Evolutionary conservation across 2,113 vertebrate species (phyloP), one percentile per base, ranked within the genome.

Genomic region (Dromas ardeola): DNA sequence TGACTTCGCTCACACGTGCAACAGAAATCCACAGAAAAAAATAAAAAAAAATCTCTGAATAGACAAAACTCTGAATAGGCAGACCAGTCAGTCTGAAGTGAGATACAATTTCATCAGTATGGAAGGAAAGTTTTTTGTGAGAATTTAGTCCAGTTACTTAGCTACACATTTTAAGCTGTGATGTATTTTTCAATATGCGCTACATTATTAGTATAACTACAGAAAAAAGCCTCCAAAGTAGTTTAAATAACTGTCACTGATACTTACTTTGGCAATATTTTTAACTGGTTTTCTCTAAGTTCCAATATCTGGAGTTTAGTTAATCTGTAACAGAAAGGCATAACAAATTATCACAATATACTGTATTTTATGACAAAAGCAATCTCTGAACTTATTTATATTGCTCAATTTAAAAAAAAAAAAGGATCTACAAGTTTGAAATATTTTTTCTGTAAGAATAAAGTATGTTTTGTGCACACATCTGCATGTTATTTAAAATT

Each of bases 251-350:
- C 61, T 17, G 81, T 45, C 20, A 86, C 29, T 13, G 43, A 73
- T 85, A 98, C 99, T 98, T 98, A 99, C 99, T 99, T 99, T 98
- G 99, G 99, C 98, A 99, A 98, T 98, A 99, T 99, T 98, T 99
- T 99, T 92, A 99, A 97, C 98, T 99, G 99, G 97, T 99, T 99
- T 98, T 99, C 99, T 97, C 99, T 98, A 96, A 99, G 98, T 97
- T 99, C 99, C 98, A 99, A 91, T 94, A 99, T 99, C 97, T 99
- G 99, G 76, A 99, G 98, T 97, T 99, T 99, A 69, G 98, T 99
- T 97, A 99, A 97, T 97, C 99, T 99, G 97, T 85, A 91, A 79
- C 55, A 94, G 56, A 89, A 81, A 80, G 30, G 71, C 13, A 67
- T 36, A 90, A 78, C 0, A 72, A 63, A 70, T 93, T 81, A 96